Percentiles rank a stretch among this genome's conserved stretches.
phyloP scores from a whole-genome alignment of 2,888 invertebrate species.

The Limnephilus auricula region DNA sequence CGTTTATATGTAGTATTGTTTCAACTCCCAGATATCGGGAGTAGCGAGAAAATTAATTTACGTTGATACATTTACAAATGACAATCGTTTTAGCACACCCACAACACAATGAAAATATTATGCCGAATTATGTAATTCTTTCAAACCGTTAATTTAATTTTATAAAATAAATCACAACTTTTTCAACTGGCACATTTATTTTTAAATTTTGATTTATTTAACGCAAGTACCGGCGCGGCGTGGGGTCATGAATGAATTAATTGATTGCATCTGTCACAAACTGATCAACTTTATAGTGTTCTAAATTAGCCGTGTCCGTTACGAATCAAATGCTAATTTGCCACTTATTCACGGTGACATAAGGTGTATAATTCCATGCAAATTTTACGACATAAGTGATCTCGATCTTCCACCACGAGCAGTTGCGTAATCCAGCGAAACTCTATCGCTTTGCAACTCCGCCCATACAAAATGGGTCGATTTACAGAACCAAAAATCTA shows the following conservation, averaged over 20 bases:
- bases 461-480: constrained; percentile 10
- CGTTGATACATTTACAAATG: not conserved
- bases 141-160: too few relatives aligned
- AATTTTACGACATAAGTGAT: constrained; percentile 16
- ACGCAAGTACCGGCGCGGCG: not conserved
- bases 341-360: not conserved
- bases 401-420: not conserved
- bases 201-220: not conserved
- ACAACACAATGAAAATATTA: too few relatives aligned
- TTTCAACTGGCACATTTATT: not conserved
- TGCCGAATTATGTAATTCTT: too few relatives aligned
- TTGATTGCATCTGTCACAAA: not conserved
- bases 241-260: not conserved
- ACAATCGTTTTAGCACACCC: not conserved
- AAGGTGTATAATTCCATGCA: constrained; percentile 6
- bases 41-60: not conserved
- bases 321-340: not conserved
- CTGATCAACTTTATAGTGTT: not conserved
- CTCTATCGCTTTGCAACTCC: constrained; percentile 18
- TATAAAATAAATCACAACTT: not conserved
- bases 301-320: not conserved
- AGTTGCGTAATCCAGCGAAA: constrained; percentile 16
- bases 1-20: not conserved
- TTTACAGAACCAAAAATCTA: not conserved
- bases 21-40: not conserved